These are phyloP conservation scores for Diorhabda elongata DNA, from an alignment of 1,140 invertebrate genomes.

Conservation along the genomic window DNA sequence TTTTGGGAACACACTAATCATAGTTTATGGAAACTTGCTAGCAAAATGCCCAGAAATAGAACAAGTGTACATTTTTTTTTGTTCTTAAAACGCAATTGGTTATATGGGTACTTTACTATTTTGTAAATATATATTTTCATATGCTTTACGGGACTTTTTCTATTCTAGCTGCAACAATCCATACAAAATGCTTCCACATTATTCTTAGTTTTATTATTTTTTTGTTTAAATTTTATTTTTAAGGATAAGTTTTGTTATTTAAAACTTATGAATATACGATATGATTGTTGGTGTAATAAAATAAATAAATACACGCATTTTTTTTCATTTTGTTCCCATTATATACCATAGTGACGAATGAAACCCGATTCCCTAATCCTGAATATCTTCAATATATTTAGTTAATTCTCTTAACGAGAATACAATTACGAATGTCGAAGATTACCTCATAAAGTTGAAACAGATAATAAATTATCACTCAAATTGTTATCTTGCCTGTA, in stretches of 20 bases:
- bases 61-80: conserved; percentile 30
- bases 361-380: too few species aligned
- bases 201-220: conserved; percentile 41
- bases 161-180: conserved; percentile 36
- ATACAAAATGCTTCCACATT: conserved; percentile 43
- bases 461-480: too few species aligned
- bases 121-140: conserved; percentile 34
- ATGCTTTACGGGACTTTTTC: conserved; percentile 39
- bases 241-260: conserved; percentile 45
- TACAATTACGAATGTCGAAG: too few species aligned
- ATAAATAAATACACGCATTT: conserved; percentile 25
- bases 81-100: conserved; percentile 28
- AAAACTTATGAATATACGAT: conserved; percentile 47
- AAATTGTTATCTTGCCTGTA: too few species aligned
- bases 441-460: too few species aligned
- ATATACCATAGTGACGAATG: too few species aligned
- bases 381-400: too few species aligned
- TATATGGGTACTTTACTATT: conserved; percentile 32
- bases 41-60: conserved; percentile 5
- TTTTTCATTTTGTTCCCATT: too few species aligned
- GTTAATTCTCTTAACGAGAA: too few species aligned
- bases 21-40: too few species aligned
- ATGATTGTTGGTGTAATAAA: conserved; percentile 51
- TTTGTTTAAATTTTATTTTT: conserved; percentile 45
- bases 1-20: too few species aligned